A percentile compares a stretch with the other conserved stretches of the same genome.
Evolutionary conservation across 2,113 vertebrate species (phyloP).

Genomic region (Tringa solitaria): DNA sequence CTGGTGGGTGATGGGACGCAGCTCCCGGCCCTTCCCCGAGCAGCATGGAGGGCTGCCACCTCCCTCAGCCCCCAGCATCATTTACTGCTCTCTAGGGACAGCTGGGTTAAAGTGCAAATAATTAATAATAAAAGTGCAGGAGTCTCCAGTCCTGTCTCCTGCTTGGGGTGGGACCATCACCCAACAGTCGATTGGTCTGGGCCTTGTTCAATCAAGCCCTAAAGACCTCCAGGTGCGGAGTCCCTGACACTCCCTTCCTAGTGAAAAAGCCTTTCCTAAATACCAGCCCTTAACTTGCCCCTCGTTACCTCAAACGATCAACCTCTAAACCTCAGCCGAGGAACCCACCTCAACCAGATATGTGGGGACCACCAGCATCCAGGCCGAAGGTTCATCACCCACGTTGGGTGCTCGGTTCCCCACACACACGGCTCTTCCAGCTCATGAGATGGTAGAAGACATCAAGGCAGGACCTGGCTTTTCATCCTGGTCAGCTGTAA

Average conservation of each 20-base stretch:
- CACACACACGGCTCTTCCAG: neutral
- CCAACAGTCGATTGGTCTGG: accelerated
- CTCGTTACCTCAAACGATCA: accelerated
- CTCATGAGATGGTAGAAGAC: accelerated
- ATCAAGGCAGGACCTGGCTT: neutral
- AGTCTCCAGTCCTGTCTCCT: neutral
- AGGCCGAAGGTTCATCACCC: neutral
- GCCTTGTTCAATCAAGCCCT: neutral
- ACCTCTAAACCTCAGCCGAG: no score
- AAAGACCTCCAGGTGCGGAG: neutral
- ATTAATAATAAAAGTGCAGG: neutral
- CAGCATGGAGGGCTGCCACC: neutral
- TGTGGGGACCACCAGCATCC: neutral
- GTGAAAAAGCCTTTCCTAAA: neutral
- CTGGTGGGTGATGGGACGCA: neutral
- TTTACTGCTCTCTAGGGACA: accelerated
- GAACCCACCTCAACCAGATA: accelerated
- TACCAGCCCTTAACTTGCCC: no score
- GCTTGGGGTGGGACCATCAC: neutral
- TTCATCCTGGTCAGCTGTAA: neutral
- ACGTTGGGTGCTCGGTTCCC: accelerated
- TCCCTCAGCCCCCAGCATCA: accelerated
- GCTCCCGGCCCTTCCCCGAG: neutral
- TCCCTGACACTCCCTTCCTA: accelerated
- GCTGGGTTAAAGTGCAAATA: neutral